Evolutionary conservation across 2,888 invertebrate genomes (phyloP).

Genomic region (Calliopum simillimum): DNA sequence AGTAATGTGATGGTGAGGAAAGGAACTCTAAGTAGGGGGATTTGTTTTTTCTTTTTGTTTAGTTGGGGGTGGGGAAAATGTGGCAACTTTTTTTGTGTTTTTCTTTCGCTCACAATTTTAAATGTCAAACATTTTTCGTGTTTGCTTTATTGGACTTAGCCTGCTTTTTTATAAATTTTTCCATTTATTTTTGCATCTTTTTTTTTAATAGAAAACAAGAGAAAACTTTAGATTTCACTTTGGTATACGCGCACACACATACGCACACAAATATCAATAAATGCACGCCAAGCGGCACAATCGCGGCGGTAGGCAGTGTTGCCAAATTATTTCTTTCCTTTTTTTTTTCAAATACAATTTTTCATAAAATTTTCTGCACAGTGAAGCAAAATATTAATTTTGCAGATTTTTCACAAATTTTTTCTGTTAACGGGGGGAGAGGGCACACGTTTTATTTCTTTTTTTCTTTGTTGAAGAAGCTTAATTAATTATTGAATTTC

Average conservation of each 20-base stretch:
- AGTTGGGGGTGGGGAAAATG: no score
- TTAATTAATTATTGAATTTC: background rate
- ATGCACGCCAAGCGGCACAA: background rate
- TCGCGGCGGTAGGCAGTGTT: background rate
- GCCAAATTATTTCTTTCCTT: background rate
- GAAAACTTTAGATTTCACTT: background rate
- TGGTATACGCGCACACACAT: no score
- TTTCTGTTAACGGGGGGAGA: background rate
- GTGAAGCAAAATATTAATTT: background rate
- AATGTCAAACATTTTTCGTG: constrained; percentile 12
- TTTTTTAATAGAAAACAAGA: constrained; percentile 1
- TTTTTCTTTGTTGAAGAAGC: constrained; percentile 10
- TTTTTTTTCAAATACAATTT: background rate
- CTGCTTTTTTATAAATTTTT: background rate
- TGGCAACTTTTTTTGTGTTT: background rate
- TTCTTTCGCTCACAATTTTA: background rate
- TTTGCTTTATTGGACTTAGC: background rate
- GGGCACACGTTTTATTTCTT: constrained; percentile 22
- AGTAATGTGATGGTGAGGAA: no score
- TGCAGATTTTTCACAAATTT: background rate
- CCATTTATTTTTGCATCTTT: background rate
- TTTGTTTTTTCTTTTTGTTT: no score
- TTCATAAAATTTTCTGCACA: background rate
- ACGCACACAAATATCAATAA: background rate
- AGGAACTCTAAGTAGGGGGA: no score